These are phyloP conservation scores for Acrocephalus scirpaceus DNA, from an alignment of 2,797 vertebrate genomes.

Conservation along the genomic window DNA sequence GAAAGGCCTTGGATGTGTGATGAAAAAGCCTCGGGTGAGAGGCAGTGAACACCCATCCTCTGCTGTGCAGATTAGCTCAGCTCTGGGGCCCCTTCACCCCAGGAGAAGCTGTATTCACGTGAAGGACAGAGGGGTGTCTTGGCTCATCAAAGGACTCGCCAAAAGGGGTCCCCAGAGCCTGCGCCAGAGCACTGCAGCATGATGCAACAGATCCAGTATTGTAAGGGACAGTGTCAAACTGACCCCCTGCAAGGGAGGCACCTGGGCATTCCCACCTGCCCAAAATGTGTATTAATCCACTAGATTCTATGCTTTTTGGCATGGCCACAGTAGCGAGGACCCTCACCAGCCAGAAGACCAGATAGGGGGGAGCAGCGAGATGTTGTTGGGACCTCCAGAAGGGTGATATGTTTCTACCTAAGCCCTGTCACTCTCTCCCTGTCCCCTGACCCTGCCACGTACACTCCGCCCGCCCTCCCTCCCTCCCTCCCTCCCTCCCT, in stretches of 20 bases:
- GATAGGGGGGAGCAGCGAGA: not conserved
- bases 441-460: too few relatives aligned
- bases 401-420: not conserved
- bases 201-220: not conserved
- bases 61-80: not conserved
- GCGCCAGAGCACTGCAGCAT: not conserved
- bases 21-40: not conserved
- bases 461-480: not conserved
- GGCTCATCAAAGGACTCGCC: not conserved
- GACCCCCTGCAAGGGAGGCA: too few relatives aligned
- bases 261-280: not conserved
- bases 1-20: not conserved
- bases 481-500: not conserved
- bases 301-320: not conserved
- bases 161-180: not conserved
- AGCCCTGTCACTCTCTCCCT: not conserved
- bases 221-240: not conserved
- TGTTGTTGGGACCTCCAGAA: not conserved
- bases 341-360: not conserved
- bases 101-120: not conserved
- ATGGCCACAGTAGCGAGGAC: rapidly evolving
- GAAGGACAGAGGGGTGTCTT: not conserved
- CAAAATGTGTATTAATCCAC: not conserved
- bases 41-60: not conserved
- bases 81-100: not conserved